These are phyloP conservation scores for Megaustenia siamemsis DNA, from an alignment of 2,888 invertebrate species.

Conservation along the genomic window DNA sequence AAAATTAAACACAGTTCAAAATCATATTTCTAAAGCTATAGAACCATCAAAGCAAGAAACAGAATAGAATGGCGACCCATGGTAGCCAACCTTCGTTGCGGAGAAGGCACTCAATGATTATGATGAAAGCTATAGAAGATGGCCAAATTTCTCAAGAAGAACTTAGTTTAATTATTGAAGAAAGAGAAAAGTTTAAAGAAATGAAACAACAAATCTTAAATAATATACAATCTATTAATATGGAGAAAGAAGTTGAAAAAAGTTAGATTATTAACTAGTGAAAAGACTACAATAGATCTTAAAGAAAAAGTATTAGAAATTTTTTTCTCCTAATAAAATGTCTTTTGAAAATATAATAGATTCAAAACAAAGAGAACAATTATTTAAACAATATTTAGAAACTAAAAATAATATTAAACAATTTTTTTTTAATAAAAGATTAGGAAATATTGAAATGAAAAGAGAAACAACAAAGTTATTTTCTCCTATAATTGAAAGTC, in stretches of 20 bases:
- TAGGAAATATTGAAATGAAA: conserved; percentile 37
- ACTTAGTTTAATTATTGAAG: conserved; percentile 9
- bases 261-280: background rate
- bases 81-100: too few relatives aligned
- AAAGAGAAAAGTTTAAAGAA: background rate
- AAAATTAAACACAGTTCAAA: conserved; percentile 6
- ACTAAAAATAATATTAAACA: conserved; percentile 22
- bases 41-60: too few relatives aligned
- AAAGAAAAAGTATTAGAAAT: conserved; percentile 10
- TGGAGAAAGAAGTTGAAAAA: conserved; percentile 3
- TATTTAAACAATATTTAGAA: conserved; percentile 10
- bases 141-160: conserved; percentile 4
- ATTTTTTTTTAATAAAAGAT: conserved; percentile 1
- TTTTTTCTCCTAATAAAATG: conserved; percentile 1
- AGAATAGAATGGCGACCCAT: too few relatives aligned
- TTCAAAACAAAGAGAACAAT: conserved; percentile 1
- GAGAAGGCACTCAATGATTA: too few relatives aligned
- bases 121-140: too few relatives aligned
- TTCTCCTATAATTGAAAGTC: conserved; percentile 30
- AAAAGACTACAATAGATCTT: background rate
- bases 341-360: conserved; percentile 21
- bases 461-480: conserved; percentile 13
- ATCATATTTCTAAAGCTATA: background rate
- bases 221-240: background rate
- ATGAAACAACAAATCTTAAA: conserved; percentile 15